Conservation (phyloP, 2,797 vertebrate genomes). For the Poeciliopsis gracilis region DNA sequence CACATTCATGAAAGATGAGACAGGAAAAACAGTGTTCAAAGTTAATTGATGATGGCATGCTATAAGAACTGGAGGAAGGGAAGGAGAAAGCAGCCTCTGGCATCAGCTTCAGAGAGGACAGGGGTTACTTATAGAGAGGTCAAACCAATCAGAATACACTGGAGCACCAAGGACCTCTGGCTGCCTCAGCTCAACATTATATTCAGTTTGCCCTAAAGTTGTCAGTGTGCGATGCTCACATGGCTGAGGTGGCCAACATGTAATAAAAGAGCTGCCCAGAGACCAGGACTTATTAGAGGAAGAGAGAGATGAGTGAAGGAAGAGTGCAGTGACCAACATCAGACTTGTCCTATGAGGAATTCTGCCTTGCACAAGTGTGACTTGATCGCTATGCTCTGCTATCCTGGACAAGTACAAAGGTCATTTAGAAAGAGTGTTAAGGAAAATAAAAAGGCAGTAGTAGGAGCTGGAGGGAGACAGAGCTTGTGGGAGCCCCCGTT, state of each 20-base stretch:
- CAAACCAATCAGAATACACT: slow-evolving; percentile 37
- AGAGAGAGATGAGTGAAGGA: slow-evolving; percentile 35
- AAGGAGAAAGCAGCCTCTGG: slow-evolving; percentile 92
- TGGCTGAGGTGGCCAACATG: slow-evolving; percentile 32
- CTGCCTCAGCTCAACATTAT: slow-evolving; percentile 40
- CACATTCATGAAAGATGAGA: slow-evolving; percentile 42
- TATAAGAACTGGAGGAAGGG: slow-evolving; percentile 66
- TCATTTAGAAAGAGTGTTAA: slow-evolving; percentile 59
- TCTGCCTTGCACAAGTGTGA: slow-evolving; percentile 26
- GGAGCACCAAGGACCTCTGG: slow-evolving; percentile 7
- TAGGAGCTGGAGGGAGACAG: slow-evolving; percentile 61
- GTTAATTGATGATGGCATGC: slow-evolving; percentile 75
- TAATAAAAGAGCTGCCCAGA: slow-evolving; percentile 38
- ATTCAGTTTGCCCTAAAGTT: slow-evolving; percentile 31
- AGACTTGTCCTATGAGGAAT: slow-evolving; percentile 23
- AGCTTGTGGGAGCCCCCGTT: slow-evolving; percentile 88
- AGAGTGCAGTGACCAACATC: slow-evolving; percentile 31
- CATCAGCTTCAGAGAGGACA: slow-evolving; percentile 98
- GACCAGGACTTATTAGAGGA: slow-evolving; percentile 31
- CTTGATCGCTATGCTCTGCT: slow-evolving; percentile 30
- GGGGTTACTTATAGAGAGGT: slow-evolving; percentile 64
- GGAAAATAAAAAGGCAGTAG: slow-evolving; percentile 71
- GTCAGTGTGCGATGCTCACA: slow-evolving; percentile 22
- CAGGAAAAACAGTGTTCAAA: slow-evolving; percentile 56
- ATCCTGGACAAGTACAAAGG: slow-evolving; percentile 14